phyloP scores from a whole-genome alignment of 2,797 vertebrate species.

The Poecile montanus region DNA sequence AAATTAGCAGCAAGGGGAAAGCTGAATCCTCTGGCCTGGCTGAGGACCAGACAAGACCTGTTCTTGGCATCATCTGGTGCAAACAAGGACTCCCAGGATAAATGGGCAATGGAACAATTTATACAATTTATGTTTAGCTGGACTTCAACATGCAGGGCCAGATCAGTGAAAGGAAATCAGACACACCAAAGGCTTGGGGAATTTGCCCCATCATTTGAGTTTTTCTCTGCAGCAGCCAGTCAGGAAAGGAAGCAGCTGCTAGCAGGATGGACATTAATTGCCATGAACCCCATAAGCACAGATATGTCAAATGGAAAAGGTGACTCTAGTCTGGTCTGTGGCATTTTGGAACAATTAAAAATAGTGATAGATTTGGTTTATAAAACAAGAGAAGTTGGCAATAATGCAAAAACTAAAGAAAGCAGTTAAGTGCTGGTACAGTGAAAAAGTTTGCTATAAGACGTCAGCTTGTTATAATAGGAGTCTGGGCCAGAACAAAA shows the following conservation, averaged over 20 bases:
- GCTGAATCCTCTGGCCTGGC: constrained; percentile 30
- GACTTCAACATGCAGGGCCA: background rate
- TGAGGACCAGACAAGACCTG: constrained; percentile 9
- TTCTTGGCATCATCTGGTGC: constrained; percentile 44
- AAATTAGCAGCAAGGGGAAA: constrained; percentile 38
- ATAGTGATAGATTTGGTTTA: constrained; percentile 56
- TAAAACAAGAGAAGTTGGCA: constrained; percentile 65
- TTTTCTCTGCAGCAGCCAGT: constrained; percentile 28
- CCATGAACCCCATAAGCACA: background rate
- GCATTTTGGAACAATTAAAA: constrained; percentile 62
- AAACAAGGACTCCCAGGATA: constrained; percentile 61
- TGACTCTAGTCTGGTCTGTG: constrained; percentile 51
- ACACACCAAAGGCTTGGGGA: background rate
- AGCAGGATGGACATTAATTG: constrained; percentile 43
- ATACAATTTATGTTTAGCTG: constrained; percentile 4
- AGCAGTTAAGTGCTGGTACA: constrained; percentile 49
- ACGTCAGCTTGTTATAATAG: background rate
- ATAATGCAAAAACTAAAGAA: constrained; percentile 45
- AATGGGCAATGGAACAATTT: constrained; percentile 56
- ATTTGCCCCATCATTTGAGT: constrained; percentile 10
- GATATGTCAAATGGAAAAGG: constrained; percentile 64
- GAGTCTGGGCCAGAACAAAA: constrained; percentile 40
- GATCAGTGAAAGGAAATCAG: constrained; percentile 39
- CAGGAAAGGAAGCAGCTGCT: constrained; percentile 53
- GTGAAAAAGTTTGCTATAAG: constrained; percentile 51